A percentile compares a stretch with the other conserved stretches of the same genome.
Conservation (phyloP, 1,140 invertebrate species). For the Coenobita brevimanus region DNA sequence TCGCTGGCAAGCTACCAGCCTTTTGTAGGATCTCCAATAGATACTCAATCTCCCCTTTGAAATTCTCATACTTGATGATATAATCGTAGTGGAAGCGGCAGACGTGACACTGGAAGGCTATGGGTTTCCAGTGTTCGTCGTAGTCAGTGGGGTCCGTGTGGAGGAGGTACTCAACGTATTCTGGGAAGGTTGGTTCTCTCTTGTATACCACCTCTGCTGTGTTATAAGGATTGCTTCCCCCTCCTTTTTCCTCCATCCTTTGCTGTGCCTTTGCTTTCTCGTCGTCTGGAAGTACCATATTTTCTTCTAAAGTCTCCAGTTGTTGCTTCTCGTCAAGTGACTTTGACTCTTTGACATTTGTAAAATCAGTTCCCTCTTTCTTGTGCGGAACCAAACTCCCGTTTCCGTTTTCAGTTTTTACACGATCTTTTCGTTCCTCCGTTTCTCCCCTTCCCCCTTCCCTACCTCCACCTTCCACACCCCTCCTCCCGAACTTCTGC, state of each 20-base stretch:
- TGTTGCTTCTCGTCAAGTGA: no score
- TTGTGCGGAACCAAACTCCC: no score
- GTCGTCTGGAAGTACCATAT: background rate
- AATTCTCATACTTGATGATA: slow-evolving; percentile 57
- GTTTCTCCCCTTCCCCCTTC: background rate
- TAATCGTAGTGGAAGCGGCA: slow-evolving; percentile 56
- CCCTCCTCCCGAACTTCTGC: slow-evolving; percentile 10
- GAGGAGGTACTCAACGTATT: slow-evolving; percentile 58
- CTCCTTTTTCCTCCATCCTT: background rate
- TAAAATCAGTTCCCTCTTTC: no score
- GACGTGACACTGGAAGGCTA: slow-evolving; percentile 47
- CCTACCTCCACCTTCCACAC: background rate
- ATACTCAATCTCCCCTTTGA: slow-evolving; percentile 37
- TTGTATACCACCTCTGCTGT: background rate
- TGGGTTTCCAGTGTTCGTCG: slow-evolving; percentile 62
- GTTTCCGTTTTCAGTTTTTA: no score
- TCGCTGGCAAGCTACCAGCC: background rate
- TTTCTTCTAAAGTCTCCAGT: no score
- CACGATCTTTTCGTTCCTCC: background rate
- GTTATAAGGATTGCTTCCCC: background rate
- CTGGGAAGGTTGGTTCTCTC: slow-evolving; percentile 43
- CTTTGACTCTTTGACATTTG: no score
- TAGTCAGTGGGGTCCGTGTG: slow-evolving; percentile 31
- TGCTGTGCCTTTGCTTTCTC: no score
- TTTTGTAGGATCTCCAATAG: slow-evolving; percentile 31